A percentile compares a stretch with the other conserved stretches of the same genome.
Evolutionary conservation across 2,888 invertebrate genomes (phyloP).

Genomic region (Loripinus fragilis): DNA sequence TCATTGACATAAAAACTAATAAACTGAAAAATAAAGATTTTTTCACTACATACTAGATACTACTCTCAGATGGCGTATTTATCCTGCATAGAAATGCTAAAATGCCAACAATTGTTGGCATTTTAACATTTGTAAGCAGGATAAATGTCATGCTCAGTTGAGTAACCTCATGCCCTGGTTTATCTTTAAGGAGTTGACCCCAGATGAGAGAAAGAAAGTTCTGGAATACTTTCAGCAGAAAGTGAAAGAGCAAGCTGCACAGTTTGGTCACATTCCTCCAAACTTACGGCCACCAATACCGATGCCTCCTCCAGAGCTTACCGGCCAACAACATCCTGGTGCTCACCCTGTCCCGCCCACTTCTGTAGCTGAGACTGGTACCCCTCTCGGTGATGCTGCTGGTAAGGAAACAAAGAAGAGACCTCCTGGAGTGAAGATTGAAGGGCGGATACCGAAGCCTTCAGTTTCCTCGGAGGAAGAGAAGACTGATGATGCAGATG

Average conservation of each 20-base stretch:
- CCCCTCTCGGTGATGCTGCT: neutral
- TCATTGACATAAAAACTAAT: no score
- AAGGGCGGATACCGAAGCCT: conserved; percentile 57
- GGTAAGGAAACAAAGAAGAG: conserved; percentile 59
- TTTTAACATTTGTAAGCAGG: no score
- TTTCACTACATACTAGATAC: no score
- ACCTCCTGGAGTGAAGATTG: conserved; percentile 70
- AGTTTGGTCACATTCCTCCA: neutral
- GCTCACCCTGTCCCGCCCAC: conserved; percentile 15
- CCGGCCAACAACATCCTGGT: conserved; percentile 10
- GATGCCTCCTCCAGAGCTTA: conserved; percentile 9
- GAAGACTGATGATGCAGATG: conserved; percentile 72
- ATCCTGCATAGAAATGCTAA: no score
- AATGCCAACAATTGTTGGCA: no score
- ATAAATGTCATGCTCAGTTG: no score
- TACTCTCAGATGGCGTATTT: no score
- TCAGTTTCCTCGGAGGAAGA: conserved; percentile 72
- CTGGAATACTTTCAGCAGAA: conserved; percentile 11
- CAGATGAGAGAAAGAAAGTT: conserved; percentile 8
- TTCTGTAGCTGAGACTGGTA: neutral
- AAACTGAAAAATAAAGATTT: no score
- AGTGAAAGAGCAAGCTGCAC: conserved; percentile 8
- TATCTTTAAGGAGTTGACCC: conserved; percentile 7
- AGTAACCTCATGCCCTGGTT: no score
- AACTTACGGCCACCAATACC: neutral